Base-by-base conservation (phyloP, 2,888 invertebrate species). In the Sthenelais limicola region DNA sequence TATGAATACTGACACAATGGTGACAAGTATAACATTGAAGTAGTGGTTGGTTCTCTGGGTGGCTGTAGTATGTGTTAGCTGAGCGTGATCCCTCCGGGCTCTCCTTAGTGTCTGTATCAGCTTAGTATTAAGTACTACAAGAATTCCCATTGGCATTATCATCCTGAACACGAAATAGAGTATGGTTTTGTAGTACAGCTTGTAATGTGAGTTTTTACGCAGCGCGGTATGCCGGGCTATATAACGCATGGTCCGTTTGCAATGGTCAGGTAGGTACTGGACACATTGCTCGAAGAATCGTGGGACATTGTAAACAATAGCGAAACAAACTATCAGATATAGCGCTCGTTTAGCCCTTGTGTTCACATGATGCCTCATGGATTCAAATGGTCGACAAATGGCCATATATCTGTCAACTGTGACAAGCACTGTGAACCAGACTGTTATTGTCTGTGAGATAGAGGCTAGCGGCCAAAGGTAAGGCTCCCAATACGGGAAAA, bases 261-360 rank as follows among this genome's bases (percentile, higher is more conserved):
- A 76, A 26, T 67, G 28, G 47, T 76, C 70, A n/a, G 35, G 48
- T 32, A 71, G 7, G 33, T 48, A 51, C 24, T 26, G 15, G n/a
- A 66, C 68, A 18, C 52, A 12, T 7, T 74, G 66, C 51, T 80
- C 78, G 32, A 77, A 76, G 73, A 80, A 77, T 21, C 80, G 71
- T 4, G 80, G 79, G 15, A 78, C 62, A 70, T 80, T 80, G 74
- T 77, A 80, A 21, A 74, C n/a, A 12, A 76, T 30, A 7, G 74
- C 74, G 18, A 47, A 21, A 12, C 69, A n/a, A 15, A 68, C 43
- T 7, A 77, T 62, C 43, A 67, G 43, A 33, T 54, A 48, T 3
- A 73, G 73, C 3, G 70, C 70, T 12, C 33, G 18, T 24, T 58
- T 69, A 4, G 73, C 74, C 0, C 69, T 30, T 1, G 28, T 56